phyloP scores from a whole-genome alignment of 2,797 vertebrate species.

The Rhinichthys osculus region DNA sequence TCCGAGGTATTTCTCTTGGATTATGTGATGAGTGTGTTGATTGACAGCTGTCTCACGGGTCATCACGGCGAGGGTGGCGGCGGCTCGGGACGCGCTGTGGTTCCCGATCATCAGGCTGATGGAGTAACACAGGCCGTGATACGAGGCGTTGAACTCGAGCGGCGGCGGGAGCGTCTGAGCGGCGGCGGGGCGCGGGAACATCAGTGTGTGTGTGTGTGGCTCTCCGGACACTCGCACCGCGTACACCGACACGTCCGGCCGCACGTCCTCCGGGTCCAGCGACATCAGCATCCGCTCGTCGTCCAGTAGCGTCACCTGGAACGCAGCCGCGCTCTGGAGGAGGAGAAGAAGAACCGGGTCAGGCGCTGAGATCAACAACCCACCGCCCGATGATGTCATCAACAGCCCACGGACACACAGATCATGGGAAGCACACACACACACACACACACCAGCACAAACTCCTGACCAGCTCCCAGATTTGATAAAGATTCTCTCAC shows the following conservation, averaged over 20 bases:
- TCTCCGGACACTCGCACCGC: constrained; percentile 89
- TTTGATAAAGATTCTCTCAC: no score
- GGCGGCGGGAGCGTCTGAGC: constrained; percentile 79
- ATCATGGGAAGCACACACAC: no score
- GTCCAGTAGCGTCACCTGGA: constrained; percentile 82
- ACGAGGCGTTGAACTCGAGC: constrained; percentile 85
- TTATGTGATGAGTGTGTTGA: neutral
- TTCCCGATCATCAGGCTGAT: constrained; percentile 85
- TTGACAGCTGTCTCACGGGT: constrained; percentile 83
- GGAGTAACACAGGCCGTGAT: constrained; percentile 90
- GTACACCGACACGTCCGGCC: constrained; percentile 81
- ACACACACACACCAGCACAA: no score
- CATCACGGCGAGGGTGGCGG: constrained; percentile 82
- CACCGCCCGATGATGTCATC: neutral
- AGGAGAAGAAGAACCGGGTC: neutral
- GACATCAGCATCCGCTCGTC: constrained; percentile 80
- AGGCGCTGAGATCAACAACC: neutral
- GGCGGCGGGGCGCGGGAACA: constrained; percentile 76
- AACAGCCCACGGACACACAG: no score
- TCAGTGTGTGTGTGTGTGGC: constrained; percentile 85
- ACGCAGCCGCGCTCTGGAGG: constrained; percentile 76
- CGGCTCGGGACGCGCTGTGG: constrained; percentile 82
- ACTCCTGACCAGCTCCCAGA: no score
- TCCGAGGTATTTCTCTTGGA: no score
- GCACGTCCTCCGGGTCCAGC: constrained; percentile 85